Base-by-base conservation (phyloP, 2,797 vertebrate species). In the Hephaestus fuliginosus region DNA sequence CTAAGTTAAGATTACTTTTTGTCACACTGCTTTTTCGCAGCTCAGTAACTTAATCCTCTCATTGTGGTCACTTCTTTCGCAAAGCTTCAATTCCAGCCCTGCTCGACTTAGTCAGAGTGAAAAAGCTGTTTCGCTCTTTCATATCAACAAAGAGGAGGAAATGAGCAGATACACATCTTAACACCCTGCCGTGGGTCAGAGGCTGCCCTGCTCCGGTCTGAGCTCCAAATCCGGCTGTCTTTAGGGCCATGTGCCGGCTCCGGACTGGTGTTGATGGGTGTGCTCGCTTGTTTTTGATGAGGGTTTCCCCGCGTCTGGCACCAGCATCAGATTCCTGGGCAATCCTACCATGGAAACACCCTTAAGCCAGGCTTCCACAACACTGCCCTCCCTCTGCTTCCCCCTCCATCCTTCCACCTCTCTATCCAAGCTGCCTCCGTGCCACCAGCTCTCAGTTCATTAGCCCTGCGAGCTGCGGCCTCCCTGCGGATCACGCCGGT, bases 231-330 rank as follows among this genome's bases (percentile, higher is more conserved):
- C n/a, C 1, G 36, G 9, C 90, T 20, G 74, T 56, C 86, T 93
- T 74, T 91, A 87, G 84, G 92, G 70, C 91, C 93, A 18, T 57
- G 90, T 9, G 79, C 58, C 5, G 69, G 43, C 63, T 67, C 55
- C 52, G 74, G 66, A 22, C 69, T 12, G 71, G 56, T 80, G 68
- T 74, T 64, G 69, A 76, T 91, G 89, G 92, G 91, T 88, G 91
- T 88, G 91, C 81, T 82, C 87, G 87, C 91, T 95, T 96, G 96
- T 96, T 97, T 96, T 96, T 96, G 94, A 95, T 93, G 89, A 96
- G 96, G 95, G 96, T 96, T 97, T 97, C 96, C 94, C 95, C 88
- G 74, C 81, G 33, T 90, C 93, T 97, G 96, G 95, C 96, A 95
- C 89, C 84, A 73, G 85, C 79, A 74, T 66, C 11, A 74, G 92